Evolutionary conservation across 1,140 invertebrate genomes (phyloP).

Genomic region (Linepithema humile): DNA sequence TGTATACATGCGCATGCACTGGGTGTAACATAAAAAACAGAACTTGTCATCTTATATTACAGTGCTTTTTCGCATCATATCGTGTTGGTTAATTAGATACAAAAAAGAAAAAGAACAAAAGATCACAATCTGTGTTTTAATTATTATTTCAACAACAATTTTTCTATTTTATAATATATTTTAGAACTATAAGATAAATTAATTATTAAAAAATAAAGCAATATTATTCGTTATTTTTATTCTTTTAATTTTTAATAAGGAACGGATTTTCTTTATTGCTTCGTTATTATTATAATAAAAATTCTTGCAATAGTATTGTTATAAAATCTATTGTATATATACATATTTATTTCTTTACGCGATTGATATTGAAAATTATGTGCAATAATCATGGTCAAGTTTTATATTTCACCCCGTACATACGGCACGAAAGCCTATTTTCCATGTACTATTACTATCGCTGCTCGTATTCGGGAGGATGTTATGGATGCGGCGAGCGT

Average conservation of each 20-base stretch:
- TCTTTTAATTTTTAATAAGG: background rate
- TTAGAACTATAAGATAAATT: background rate
- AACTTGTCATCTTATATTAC: background rate
- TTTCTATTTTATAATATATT: background rate
- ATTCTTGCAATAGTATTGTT: too few relatives aligned
- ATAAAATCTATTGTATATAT: too few relatives aligned
- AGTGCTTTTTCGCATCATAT: background rate
- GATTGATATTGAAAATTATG: background rate
- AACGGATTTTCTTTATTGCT: background rate
- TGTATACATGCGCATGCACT: background rate
- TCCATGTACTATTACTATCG: conserved; percentile 58
- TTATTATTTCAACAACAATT: background rate
- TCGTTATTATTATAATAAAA: background rate
- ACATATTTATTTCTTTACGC: background rate
- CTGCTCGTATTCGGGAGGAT: conserved; percentile 68
- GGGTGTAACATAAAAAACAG: conserved; percentile 35
- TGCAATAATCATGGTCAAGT: background rate
- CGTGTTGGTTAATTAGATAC: background rate
- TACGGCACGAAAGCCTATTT: conserved; percentile 25
- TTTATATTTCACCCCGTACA: background rate
- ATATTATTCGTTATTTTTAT: background rate
- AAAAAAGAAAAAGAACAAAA: background rate
- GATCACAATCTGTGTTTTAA: background rate
- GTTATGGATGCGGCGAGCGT: conserved; percentile 78
- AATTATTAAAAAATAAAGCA: background rate